A percentile compares a stretch with the other conserved stretches of the same genome.
Evolutionary conservation across 2,113 vertebrate genomes (phyloP).

Genomic region (Lasiurus cinereus): DNA sequence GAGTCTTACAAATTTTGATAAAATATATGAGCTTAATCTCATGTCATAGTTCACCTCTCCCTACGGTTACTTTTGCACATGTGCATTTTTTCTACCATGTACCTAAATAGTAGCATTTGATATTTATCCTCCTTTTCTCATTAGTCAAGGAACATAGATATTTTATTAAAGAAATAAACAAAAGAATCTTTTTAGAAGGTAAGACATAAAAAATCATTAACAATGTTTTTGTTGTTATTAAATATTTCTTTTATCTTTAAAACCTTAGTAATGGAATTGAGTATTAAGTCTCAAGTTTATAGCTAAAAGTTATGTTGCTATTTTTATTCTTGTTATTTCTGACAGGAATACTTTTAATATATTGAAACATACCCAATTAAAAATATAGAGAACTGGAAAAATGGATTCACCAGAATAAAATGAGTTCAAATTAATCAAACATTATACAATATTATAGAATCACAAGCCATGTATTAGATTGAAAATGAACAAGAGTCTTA

Average conservation of each 20-base stretch:
- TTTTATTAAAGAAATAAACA: slow-evolving; percentile 83
- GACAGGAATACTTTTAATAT: slow-evolving; percentile 82
- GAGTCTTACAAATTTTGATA: background rate
- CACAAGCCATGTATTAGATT: background rate
- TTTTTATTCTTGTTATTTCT: slow-evolving; percentile 79
- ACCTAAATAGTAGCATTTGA: background rate
- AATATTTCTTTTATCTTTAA: slow-evolving; percentile 85
- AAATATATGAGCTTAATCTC: background rate
- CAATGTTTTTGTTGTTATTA: slow-evolving; percentile 64
- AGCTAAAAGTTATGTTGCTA: slow-evolving; percentile 80
- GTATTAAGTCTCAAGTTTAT: slow-evolving; percentile 65
- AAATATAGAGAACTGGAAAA: slow-evolving; percentile 49
- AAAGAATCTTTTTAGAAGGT: slow-evolving; percentile 78
- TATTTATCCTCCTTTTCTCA: background rate
- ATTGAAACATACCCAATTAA: slow-evolving; percentile 52
- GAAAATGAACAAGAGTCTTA: background rate
- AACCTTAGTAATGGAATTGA: slow-evolving; percentile 20
- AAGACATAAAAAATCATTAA: slow-evolving; percentile 73
- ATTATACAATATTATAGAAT: background rate
- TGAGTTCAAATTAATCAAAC: slow-evolving; percentile 12
- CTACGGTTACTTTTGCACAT: background rate
- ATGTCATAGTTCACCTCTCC: slow-evolving; percentile 32
- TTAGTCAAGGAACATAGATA: slow-evolving; percentile 38
- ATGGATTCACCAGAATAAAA: background rate
- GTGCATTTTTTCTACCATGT: slow-evolving; percentile 45